These are phyloP conservation scores for Torymus tubicola DNA, from an alignment of 2,888 invertebrate genomes.

Conservation along the genomic window DNA sequence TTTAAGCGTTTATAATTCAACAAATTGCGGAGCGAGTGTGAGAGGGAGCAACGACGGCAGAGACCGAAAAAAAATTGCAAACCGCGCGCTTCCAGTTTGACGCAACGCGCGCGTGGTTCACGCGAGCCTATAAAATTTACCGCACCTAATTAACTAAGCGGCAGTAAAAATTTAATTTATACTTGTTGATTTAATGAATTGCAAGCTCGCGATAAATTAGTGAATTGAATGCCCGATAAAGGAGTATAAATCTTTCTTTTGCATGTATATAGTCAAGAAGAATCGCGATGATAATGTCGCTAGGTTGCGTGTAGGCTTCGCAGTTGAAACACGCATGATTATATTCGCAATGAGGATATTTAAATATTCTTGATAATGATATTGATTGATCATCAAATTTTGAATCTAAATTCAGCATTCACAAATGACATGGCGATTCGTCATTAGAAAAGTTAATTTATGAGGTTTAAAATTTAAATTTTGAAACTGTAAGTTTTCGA, in stretches of 20 bases:
- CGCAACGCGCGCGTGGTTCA: background rate
- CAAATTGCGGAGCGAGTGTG: background rate
- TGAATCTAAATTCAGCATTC: too few relatives aligned
- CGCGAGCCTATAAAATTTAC: slow-evolving; percentile 22
- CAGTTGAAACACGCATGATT: too few relatives aligned
- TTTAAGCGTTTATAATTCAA: background rate
- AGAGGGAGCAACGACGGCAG: too few relatives aligned
- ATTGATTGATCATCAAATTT: too few relatives aligned
- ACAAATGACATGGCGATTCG: too few relatives aligned
- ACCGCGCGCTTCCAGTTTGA: slow-evolving; percentile 26
- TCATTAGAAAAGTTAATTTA: too few relatives aligned
- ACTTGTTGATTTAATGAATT: slow-evolving; percentile 21
- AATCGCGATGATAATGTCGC: background rate
- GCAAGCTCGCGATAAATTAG: slow-evolving; percentile 15
- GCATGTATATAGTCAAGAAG: background rate
- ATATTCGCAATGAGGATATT: background rate
- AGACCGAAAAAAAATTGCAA: background rate
- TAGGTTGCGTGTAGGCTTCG: too few relatives aligned
- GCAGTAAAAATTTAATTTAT: slow-evolving; percentile 27
- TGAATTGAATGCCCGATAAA: slow-evolving; percentile 6
- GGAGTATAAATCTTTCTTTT: slow-evolving; percentile 6
- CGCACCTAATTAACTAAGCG: slow-evolving; percentile 31
- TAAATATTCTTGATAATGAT: too few relatives aligned
- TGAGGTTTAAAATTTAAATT: too few relatives aligned
- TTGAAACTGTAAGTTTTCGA: too few relatives aligned